Evolutionary conservation across 2,888 invertebrate genomes (phyloP), one percentile per base, ranked within the genome.

Genomic region (Pycnomerus fuliginosus): DNA sequence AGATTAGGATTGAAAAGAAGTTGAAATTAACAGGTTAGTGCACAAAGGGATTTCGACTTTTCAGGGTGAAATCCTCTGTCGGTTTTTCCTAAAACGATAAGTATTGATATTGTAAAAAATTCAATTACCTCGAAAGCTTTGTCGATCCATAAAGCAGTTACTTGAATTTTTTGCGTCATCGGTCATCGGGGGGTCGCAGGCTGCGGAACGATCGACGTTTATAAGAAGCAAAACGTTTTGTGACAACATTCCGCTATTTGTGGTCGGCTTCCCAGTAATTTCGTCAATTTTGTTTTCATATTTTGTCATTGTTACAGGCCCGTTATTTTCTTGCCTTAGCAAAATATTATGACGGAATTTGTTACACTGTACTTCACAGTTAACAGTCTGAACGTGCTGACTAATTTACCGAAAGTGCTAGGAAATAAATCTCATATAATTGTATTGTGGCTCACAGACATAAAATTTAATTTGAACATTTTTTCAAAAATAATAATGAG

Each of bases 211-310:
- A 29, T 22, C 27, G n/a, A n/a, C n/a, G n/a, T n/a, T 11, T 10
- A 24, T 20, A 8, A 22, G 16, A 20, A 23, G 22, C 23, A 33
- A 31, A 31, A 23, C 33, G 33, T 11, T 22, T 23, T 12, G 20
- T 32, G 25, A 24, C 30, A 12, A 20, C 14, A 20, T 7, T 27
- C 27, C 28, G 40, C 41, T 41, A 39, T 39, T 41, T 41, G 41
- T 41, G 28, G 34, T 41, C 28, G 15, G 22, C 41, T 41, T 41
- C 33, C 34, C n/a, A 38, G 41, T 27, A 34, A 33, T 33, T 39
- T 39, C 12, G 16, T 39, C 39, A 39, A 32, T 39, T 38, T 32
- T 39, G 31, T 33, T 33, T 33, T 40, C 16, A 33, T 23, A 31
- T 40, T 40, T 40, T 33, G 30, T 27, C 33, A 40, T 40, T 40